phyloP scores from a whole-genome alignment of 2,888 invertebrate genomes.

The Isoperla grammatica region DNA sequence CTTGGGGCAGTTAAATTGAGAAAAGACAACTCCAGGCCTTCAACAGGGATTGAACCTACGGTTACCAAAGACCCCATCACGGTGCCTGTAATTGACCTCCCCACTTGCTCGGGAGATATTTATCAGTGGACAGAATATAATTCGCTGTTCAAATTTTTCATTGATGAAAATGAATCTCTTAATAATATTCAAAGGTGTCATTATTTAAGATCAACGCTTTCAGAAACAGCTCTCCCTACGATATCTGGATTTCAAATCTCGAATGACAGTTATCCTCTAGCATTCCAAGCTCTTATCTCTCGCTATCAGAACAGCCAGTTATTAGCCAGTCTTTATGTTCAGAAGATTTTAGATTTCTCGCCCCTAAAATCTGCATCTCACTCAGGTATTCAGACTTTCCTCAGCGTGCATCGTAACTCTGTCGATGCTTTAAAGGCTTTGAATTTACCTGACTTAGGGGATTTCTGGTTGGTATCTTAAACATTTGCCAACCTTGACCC shows the following conservation, averaged over 20 bases:
- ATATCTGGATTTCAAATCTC: not conserved
- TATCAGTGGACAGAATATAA: not conserved
- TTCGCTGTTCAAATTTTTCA: not conserved
- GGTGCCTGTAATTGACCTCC: too few species aligned
- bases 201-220: not conserved
- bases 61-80: too few species aligned
- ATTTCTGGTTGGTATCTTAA: not conserved
- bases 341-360: too few species aligned
- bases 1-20: too few species aligned
- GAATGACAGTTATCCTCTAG: not conserved
- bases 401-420: too few species aligned
- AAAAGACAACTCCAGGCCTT: too few species aligned
- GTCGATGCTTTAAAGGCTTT: too few species aligned
- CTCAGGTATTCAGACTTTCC: too few species aligned
- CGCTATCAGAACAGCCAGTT: not conserved
- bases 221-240: not conserved
- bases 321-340: too few species aligned
- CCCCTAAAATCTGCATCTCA: too few species aligned
- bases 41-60: too few species aligned
- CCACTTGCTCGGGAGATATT: too few species aligned
- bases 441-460: not conserved
- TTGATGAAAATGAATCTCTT: not conserved
- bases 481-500: not conserved
- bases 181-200: not conserved
- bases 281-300: not conserved